Percentiles rank a stretch among this genome's conserved stretches.
Conservation (phyloP, 1,140 invertebrate species). For the Metopolophium dirhodum region DNA sequence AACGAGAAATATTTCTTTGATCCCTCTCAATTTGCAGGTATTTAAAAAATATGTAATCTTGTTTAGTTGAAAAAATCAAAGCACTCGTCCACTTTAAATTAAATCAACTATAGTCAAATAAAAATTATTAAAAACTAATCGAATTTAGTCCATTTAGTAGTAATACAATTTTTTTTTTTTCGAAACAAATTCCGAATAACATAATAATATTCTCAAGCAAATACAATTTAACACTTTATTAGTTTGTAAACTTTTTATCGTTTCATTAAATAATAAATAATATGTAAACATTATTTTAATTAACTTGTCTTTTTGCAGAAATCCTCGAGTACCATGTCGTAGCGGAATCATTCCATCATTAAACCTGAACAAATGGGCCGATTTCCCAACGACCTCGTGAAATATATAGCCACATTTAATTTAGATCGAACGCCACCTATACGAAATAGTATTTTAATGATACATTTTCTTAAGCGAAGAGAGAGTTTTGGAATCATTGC, state of each 20-base stretch:
- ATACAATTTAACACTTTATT: too few relatives aligned
- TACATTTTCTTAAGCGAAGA: neutral
- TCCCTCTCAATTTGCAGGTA: neutral
- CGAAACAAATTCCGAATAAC: neutral
- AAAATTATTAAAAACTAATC: neutral
- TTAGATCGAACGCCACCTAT: neutral
- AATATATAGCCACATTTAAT: neutral
- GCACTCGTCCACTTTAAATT: too few relatives aligned
- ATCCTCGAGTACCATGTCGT: slow-evolving; percentile 86
- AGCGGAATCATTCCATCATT: slow-evolving; percentile 84
- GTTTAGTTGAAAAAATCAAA: neutral
- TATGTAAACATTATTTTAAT: neutral
- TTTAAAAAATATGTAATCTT: neutral
- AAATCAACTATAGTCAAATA: neutral
- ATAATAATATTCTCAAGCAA: too few relatives aligned
- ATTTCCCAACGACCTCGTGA: slow-evolving; percentile 61
- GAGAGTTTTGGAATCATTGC: neutral
- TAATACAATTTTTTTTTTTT: neutral
- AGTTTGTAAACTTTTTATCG: too few relatives aligned
- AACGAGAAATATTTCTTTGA: neutral
- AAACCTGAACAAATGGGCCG: slow-evolving; percentile 88
- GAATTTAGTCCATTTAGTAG: neutral
- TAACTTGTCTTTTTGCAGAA: slow-evolving; percentile 68
- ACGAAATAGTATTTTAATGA: slow-evolving; percentile 26
- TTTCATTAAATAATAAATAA: too few relatives aligned